Conservation (phyloP, 2,888 invertebrate genomes). For the Sinelater perroti region DNA sequence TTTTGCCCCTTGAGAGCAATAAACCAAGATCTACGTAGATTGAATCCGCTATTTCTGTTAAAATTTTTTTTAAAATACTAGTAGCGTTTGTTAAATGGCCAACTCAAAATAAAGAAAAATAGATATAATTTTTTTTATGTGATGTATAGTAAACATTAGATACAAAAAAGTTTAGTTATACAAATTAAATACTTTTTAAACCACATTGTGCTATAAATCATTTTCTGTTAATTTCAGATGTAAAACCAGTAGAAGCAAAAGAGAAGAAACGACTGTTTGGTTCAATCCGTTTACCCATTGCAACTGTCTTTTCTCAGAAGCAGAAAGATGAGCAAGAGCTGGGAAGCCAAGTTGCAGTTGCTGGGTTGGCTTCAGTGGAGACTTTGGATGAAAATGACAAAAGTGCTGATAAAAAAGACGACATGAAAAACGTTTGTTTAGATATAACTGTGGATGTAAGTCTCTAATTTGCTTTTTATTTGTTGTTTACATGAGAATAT, state of each 20-base stretch:
- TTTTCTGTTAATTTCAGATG: constrained; percentile 48
- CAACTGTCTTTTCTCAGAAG: constrained; percentile 63
- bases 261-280: constrained; percentile 64
- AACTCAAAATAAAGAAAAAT: too few species aligned
- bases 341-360: constrained; percentile 64
- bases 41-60: too few species aligned
- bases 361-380: constrained; percentile 82
- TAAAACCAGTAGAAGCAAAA: constrained; percentile 55
- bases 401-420: constrained; percentile 73
- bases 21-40: too few species aligned
- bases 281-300: constrained; percentile 71
- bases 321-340: constrained; percentile 56
- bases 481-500: neutral
- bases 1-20: too few species aligned
- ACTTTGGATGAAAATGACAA: constrained; percentile 78
- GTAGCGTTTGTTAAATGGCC: too few species aligned
- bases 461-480: too few species aligned
- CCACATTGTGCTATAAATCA: neutral
- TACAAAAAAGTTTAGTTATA: too few species aligned
- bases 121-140: too few species aligned
- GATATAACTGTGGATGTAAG: constrained; percentile 56
- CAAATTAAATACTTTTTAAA: too few species aligned
- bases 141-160: too few species aligned
- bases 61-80: too few species aligned
- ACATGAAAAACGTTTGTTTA: constrained; percentile 77